These are phyloP conservation scores for Sesia apiformis DNA, from an alignment of 2,888 invertebrate species.

Conservation along the genomic window DNA sequence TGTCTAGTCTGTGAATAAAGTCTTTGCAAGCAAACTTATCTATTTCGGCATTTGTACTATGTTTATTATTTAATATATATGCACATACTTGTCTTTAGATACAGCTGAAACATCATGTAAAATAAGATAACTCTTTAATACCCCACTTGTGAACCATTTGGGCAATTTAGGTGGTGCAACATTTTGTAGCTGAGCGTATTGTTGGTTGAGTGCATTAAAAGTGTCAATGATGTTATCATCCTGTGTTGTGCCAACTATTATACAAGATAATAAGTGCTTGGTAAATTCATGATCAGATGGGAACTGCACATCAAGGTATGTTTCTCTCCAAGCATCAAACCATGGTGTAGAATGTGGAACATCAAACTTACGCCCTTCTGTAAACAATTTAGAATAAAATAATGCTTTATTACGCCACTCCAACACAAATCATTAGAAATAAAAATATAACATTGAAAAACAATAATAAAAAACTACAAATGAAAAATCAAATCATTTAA, in stretches of 20 bases:
- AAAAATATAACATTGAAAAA: too few relatives aligned
- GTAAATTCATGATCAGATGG: constrained; percentile 97
- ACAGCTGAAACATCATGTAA: constrained; percentile 87
- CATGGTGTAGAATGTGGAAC: constrained; percentile 89
- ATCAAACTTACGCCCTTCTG: constrained; percentile 76
- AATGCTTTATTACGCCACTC: neutral
- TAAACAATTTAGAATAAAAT: constrained; percentile 11
- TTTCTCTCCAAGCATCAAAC: constrained; percentile 97
- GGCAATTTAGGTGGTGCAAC: constrained; percentile 85
- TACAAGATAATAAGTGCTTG: constrained; percentile 88
- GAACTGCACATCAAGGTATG: constrained; percentile 89
- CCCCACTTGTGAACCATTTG: constrained; percentile 86
- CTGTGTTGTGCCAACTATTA: constrained; percentile 81
- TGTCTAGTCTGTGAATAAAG: too few relatives aligned
- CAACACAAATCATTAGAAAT: too few relatives aligned
- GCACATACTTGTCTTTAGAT: constrained; percentile 81
- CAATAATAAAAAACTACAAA: neutral
- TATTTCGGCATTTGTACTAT: neutral
- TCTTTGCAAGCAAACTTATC: too few relatives aligned
- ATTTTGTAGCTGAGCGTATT: constrained; percentile 85
- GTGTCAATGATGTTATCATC: constrained; percentile 88
- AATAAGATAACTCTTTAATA: constrained; percentile 91
- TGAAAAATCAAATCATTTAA: neutral
- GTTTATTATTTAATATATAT: neutral
- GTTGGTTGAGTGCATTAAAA: constrained; percentile 86